Base-by-base conservation (phyloP, 2,797 vertebrate genomes). In the Sciurus carolinensis region DNA sequence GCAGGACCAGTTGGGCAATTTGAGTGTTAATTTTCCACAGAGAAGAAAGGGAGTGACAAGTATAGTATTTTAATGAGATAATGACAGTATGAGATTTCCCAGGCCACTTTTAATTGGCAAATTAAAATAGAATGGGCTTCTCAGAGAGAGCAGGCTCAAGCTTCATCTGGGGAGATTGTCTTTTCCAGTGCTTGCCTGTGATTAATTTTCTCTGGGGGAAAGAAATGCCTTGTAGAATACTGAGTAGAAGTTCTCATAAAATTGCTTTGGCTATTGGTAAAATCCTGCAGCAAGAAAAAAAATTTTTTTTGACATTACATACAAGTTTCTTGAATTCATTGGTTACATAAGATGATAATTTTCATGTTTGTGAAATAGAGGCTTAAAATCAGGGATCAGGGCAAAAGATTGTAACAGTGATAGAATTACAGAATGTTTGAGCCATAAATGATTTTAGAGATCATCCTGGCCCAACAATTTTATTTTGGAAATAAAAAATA, bases 91-190 rank as follows among this genome's bases (percentile, higher is more conserved):
- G 62, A 97, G 87, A 96, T 93, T 97, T 95, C 95, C 91, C 93
- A 94, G 96, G 93, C 94, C 83, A 91, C 80, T 97, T 98, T 97
- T 94, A 97, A 93, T 87, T 89, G 87, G 83, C 87, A 95, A 97
- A 97, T 97, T 97, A 95, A 96, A 97, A 91, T 84, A 96, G 96
- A 97, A 96, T 89, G 67, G 87, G 80, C 50, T 96, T 97, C 92
- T 96, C 86, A 44, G 76, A 0, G 3, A 94, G 93, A 75, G 50
- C 20, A 20, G 90, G 62, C 83, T 86, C 92, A 87, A 86, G 67
- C 36, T 76, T 93, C 83, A 33, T 89, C 85, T 59, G 73, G 54
- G 57, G 91, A 91, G 84, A 91, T 28, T 90, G 80, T 86, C 93
- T 95, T 96, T 94, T 89, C 62, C 75, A 94, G 90, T 90, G 52